These are phyloP conservation scores for Agriopis aurantiaria DNA, from an alignment of 2,888 invertebrate species.

Conservation along the genomic window DNA sequence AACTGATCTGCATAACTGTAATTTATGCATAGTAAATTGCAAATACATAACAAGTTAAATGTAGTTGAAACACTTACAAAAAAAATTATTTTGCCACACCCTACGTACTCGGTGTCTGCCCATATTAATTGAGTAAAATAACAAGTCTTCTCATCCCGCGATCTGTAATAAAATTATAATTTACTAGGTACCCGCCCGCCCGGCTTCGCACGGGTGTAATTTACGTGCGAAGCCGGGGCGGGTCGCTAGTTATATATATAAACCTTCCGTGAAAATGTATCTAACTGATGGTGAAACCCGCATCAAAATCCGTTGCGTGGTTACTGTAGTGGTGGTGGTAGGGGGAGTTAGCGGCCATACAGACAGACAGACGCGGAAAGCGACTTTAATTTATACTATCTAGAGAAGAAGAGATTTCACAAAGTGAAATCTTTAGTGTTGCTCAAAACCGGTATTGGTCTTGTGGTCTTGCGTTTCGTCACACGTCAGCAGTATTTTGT, in stretches of 20 bases:
- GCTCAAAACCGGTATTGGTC: not conserved
- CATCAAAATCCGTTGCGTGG: too few species aligned
- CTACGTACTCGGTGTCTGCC: conserved; percentile 73
- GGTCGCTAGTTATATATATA: too few species aligned
- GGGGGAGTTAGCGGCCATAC: too few species aligned
- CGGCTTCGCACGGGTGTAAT: too few species aligned
- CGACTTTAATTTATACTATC: too few species aligned
- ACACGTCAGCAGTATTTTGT: not conserved
- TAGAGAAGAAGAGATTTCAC: too few species aligned
- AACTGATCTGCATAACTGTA: not conserved
- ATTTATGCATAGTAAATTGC: not conserved
- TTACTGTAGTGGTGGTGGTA: too few species aligned
- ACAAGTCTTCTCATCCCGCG: conserved; percentile 58
- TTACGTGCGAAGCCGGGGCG: too few species aligned
- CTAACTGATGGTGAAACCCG: too few species aligned
- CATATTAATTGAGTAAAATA: conserved; percentile 79
- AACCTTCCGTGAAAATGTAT: too few species aligned
- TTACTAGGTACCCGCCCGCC: too few species aligned
- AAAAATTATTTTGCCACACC: conserved; percentile 77
- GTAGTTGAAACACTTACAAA: conserved; percentile 57
- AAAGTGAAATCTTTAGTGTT: conserved; percentile 1
- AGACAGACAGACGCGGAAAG: too few species aligned
- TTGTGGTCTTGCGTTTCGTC: not conserved
- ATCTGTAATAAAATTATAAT: conserved; percentile 54
- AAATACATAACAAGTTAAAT: not conserved